These are phyloP conservation scores for Falco naumanni DNA, from an alignment of 2,797 vertebrate genomes.

Conservation along the genomic window DNA sequence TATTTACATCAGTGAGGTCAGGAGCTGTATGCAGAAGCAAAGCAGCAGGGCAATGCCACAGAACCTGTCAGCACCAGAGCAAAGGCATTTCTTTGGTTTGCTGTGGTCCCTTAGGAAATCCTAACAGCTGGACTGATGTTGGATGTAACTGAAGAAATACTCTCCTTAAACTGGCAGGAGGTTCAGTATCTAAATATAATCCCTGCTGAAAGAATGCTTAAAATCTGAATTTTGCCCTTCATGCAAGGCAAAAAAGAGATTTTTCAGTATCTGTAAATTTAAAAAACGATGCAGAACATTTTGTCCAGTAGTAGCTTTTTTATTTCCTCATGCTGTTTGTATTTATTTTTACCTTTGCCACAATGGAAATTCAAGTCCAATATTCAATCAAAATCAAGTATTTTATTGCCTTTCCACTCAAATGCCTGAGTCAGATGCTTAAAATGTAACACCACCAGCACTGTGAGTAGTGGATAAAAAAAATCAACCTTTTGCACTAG, in stretches of 20 bases:
- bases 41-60: neutral
- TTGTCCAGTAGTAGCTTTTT: neutral
- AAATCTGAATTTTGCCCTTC: conserved; percentile 17
- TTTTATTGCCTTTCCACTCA: conserved; percentile 16
- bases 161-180: neutral
- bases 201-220: neutral
- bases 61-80: neutral
- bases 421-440: neutral
- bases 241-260: neutral
- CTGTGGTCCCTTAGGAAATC: neutral
- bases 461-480: neutral
- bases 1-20: neutral
- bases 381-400: conserved; percentile 7
- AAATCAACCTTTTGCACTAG: neutral
- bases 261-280: neutral
- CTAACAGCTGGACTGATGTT: neutral
- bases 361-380: conserved; percentile 13
- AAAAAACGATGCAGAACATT: neutral
- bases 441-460: conserved; percentile 9
- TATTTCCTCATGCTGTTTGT: neutral
- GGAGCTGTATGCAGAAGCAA: neutral
- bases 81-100: neutral
- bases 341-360: conserved; percentile 23
- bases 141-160: neutral
- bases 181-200: neutral